A percentile compares a stretch with the other conserved stretches of the same genome.
Evolutionary conservation across 2,113 vertebrate species (phyloP).

Genomic region (Buteo buteo): DNA sequence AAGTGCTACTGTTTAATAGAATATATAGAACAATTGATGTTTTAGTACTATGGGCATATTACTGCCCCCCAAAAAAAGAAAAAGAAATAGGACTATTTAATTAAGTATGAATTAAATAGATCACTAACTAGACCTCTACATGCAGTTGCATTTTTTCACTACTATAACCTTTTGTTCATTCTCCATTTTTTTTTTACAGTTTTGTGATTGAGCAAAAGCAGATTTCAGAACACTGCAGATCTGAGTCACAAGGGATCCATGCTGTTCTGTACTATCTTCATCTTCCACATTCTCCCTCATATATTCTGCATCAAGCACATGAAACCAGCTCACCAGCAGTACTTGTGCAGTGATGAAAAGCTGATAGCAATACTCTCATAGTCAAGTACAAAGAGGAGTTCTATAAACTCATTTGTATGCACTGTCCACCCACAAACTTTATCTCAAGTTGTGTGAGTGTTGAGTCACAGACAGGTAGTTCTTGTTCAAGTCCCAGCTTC

Average conservation of each 20-base stretch:
- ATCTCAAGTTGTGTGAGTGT: constrained; percentile 11
- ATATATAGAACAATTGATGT: background rate
- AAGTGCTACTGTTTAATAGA: background rate
- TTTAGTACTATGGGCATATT: background rate
- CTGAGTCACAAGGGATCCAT: background rate
- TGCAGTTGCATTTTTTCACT: background rate
- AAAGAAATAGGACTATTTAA: background rate
- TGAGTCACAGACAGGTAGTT: constrained; percentile 63
- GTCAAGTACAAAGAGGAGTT: background rate
- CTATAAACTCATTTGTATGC: constrained; percentile 43
- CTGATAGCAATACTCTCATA: background rate
- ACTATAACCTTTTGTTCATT: background rate
- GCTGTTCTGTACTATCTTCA: background rate
- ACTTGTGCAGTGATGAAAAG: background rate
- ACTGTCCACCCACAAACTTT: constrained; percentile 58
- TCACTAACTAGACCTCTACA: background rate
- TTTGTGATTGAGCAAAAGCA: background rate
- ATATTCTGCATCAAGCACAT: background rate
- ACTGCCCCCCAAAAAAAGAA: background rate
- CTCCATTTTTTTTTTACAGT: background rate
- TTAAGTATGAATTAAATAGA: background rate
- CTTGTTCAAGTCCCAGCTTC: constrained; percentile 22
- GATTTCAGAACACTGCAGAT: background rate
- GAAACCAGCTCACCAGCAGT: constrained; percentile 1
- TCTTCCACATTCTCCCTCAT: background rate